A percentile compares a stretch with the other conserved stretches of the same genome.
Evolutionary conservation across 1,140 invertebrate genomes (phyloP).

Genomic region (Pararge aegeria): DNA sequence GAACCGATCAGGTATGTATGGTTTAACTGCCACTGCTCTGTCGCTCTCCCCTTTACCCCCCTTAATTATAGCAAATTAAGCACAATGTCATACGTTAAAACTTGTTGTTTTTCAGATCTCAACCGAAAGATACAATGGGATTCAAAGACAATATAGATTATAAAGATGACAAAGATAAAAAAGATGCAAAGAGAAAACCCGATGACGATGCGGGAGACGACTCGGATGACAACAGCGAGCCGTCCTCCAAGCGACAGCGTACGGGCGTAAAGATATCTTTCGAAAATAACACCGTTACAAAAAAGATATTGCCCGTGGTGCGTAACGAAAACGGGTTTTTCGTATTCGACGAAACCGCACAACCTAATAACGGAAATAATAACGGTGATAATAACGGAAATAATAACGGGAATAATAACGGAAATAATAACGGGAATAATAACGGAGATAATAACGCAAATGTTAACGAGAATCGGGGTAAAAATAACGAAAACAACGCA

Average conservation of each 20-base stretch:
- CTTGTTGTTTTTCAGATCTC: neutral
- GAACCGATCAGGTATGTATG: too few relatives aligned
- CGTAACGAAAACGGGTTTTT: neutral
- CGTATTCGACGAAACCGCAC: neutral
- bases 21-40: too few relatives aligned
- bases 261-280: neutral
- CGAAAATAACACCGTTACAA: neutral
- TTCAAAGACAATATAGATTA: neutral
- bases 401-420: neutral
- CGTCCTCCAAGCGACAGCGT: neutral
- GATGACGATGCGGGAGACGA: neutral
- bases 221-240: neutral
- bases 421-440: slow-evolving; percentile 2
- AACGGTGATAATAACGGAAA: slow-evolving; percentile 22
- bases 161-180: neutral
- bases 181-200: neutral
- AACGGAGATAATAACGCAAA: slow-evolving; percentile 1
- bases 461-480: too few relatives aligned
- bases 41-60: too few relatives aligned
- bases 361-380: neutral
- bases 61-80: too few relatives aligned
- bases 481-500: too few relatives aligned
- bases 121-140: neutral
- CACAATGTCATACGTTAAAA: too few relatives aligned
- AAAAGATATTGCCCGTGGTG: neutral